Evolutionary conservation across 2,888 invertebrate species (phyloP).

Genomic region (Meliscaeva auricollis): DNA sequence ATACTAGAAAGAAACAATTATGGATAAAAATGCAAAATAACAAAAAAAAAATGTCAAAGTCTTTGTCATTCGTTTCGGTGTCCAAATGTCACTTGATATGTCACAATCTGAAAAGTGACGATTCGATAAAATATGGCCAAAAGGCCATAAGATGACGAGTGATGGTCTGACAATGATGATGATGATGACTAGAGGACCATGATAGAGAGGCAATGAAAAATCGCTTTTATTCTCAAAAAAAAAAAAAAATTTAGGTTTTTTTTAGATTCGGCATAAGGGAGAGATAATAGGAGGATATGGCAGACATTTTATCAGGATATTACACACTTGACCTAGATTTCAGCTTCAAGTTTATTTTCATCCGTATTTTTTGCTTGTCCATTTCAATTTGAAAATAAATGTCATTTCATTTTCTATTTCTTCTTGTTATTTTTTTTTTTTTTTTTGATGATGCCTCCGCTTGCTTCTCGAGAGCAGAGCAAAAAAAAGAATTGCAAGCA

Average conservation of each 20-base stretch:
- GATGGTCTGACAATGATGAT: slow-evolving; percentile 47
- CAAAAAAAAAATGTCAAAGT: neutral
- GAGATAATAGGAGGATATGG: neutral
- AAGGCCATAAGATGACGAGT: slow-evolving; percentile 59
- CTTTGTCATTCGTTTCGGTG: neutral
- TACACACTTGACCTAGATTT: slow-evolving; percentile 73
- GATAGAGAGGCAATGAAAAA: slow-evolving; percentile 62
- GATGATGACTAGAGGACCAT: slow-evolving; percentile 38
- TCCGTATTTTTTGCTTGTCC: slow-evolving; percentile 61
- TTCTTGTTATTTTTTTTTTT: slow-evolving; percentile 1
- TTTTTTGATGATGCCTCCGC: neutral
- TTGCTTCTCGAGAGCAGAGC: slow-evolving; percentile 15
- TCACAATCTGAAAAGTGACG: slow-evolving; percentile 55
- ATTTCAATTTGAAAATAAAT: slow-evolving; percentile 75
- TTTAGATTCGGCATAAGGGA: slow-evolving; percentile 16
- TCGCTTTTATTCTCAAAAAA: slow-evolving; percentile 41
- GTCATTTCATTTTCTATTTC: slow-evolving; percentile 60
- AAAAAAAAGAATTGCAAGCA: neutral
- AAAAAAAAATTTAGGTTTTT: neutral
- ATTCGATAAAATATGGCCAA: slow-evolving; percentile 63
- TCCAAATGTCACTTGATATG: slow-evolving; percentile 62
- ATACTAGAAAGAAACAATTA: slow-evolving; percentile 36
- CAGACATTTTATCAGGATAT: slow-evolving; percentile 67
- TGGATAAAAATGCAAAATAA: slow-evolving; percentile 25
- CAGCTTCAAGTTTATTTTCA: slow-evolving; percentile 11